phyloP scores from a whole-genome alignment of 2,888 invertebrate species.

The Epinotia nisella region DNA sequence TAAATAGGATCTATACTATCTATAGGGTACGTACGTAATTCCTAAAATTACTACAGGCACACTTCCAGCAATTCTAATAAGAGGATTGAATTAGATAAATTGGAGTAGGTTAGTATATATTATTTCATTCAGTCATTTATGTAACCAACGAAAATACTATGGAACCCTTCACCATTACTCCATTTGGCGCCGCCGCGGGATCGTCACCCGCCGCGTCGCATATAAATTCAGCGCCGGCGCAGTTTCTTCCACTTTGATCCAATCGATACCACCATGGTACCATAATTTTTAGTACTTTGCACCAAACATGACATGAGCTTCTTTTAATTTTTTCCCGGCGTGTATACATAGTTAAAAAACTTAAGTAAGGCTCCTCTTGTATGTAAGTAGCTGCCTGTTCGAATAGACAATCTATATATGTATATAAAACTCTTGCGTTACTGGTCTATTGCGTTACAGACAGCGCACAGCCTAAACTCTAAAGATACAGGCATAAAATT shows the following conservation, averaged over 20 bases:
- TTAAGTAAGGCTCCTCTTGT: too few species aligned
- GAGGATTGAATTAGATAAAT: not conserved
- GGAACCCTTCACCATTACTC: conserved; percentile 58
- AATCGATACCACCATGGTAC: conserved; percentile 49
- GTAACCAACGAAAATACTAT: conserved; percentile 35
- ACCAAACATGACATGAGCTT: conserved; percentile 1
- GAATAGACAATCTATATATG: too few species aligned
- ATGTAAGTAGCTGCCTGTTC: too few species aligned
- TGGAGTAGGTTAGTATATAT: not conserved
- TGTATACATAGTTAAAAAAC: too few species aligned
- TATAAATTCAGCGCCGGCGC: conserved; percentile 60
- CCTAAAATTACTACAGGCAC: too few species aligned
- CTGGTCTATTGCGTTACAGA: too few species aligned
- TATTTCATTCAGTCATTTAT: not conserved
- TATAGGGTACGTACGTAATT: too few species aligned
- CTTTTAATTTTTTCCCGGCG: not conserved
- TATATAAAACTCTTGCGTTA: too few species aligned
- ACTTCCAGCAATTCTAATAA: not conserved
- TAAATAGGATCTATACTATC: too few species aligned
- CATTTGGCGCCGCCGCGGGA: conserved; percentile 57
- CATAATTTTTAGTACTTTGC: conserved; percentile 23
- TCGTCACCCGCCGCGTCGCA: conserved; percentile 61
- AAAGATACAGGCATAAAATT: too few species aligned
- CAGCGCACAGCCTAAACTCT: too few species aligned
- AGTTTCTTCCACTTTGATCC: conserved; percentile 61